phyloP scores from a whole-genome alignment of 1,140 invertebrate species.

The Drosophila mayri region DNA sequence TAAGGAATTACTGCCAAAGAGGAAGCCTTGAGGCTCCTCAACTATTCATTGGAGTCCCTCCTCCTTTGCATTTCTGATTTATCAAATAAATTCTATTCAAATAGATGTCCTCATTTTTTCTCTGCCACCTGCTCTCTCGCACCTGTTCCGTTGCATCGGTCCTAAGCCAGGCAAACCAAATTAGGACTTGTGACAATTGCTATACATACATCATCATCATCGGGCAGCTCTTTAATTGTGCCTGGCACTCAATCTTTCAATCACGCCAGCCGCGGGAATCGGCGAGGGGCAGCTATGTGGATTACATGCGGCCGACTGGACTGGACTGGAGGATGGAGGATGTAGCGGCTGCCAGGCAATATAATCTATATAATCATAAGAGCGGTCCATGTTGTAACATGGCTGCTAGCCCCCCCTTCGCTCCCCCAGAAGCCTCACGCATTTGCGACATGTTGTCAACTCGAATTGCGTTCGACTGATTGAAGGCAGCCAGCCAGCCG shows the following conservation, averaged over 20 bases:
- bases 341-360: constrained; percentile 51
- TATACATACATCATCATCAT: constrained; percentile 70
- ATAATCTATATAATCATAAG: constrained; percentile 83
- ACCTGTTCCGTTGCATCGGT: constrained; percentile 50
- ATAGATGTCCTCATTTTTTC: constrained; percentile 2
- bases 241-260: constrained; percentile 84
- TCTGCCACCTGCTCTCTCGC: constrained; percentile 31
- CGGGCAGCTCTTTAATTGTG: constrained; percentile 75
- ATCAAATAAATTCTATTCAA: constrained; percentile 21
- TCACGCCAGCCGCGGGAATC: constrained; percentile 50
- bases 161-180: constrained; percentile 56
- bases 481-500: constrained; percentile 68
- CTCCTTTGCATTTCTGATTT: not conserved
- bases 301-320: constrained; percentile 69
- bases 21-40: constrained; percentile 15
- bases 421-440: constrained; percentile 45
- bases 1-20: not conserved
- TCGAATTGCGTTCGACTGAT: constrained; percentile 82
- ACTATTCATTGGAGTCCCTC: not conserved
- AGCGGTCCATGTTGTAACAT: constrained; percentile 75
- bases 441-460: constrained; percentile 83
- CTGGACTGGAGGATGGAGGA: constrained; percentile 6
- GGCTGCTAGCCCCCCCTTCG: not conserved
- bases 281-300: constrained; percentile 28
- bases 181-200: constrained; percentile 79